phyloP scores from a whole-genome alignment of 2,888 invertebrate genomes.

The Unio pictorum region DNA sequence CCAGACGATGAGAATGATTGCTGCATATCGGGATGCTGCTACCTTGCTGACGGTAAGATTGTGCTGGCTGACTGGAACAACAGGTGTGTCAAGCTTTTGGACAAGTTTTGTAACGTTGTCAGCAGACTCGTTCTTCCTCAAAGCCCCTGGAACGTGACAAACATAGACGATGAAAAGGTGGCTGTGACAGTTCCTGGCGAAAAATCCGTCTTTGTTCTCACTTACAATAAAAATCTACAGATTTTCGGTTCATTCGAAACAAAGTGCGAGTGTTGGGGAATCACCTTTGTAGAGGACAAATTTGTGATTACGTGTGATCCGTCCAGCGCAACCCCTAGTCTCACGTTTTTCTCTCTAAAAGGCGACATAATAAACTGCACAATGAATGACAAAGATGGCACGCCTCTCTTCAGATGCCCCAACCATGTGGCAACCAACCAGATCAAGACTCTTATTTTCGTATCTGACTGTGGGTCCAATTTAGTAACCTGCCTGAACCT shows the following conservation, averaged over 20 bases:
- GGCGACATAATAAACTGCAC: conserved; percentile 24
- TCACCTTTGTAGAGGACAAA: conserved; percentile 17
- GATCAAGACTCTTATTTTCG: conserved; percentile 13
- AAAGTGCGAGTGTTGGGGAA: conserved; percentile 33
- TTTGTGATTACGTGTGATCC: conserved; percentile 33
- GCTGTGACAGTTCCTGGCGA: conserved; percentile 30
- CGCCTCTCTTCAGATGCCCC: conserved; percentile 22
- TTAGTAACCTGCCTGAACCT: conserved; percentile 16
- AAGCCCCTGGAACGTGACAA: conserved; percentile 34
- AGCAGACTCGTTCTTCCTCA: conserved; percentile 17
- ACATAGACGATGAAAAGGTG: conserved; percentile 20
- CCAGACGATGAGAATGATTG: conserved; percentile 5
- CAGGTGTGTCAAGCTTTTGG: conserved; percentile 30
- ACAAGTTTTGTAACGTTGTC: conserved; percentile 18
- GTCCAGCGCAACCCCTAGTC: conserved; percentile 23
- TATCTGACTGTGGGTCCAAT: conserved; percentile 21
- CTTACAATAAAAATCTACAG: conserved; percentile 16
- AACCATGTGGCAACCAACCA: conserved; percentile 28
- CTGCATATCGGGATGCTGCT: conserved; percentile 26
- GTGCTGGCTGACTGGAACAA: conserved; percentile 36
- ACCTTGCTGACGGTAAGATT: conserved; percentile 18
- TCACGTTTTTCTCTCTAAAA: conserved; percentile 19
- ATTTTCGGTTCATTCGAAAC: conserved; percentile 20
- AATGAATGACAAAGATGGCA: conserved; percentile 20
- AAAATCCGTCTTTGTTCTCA: conserved; percentile 18